Base-by-base conservation (phyloP, 2,113 vertebrate genomes). In the Tyto alba region DNA sequence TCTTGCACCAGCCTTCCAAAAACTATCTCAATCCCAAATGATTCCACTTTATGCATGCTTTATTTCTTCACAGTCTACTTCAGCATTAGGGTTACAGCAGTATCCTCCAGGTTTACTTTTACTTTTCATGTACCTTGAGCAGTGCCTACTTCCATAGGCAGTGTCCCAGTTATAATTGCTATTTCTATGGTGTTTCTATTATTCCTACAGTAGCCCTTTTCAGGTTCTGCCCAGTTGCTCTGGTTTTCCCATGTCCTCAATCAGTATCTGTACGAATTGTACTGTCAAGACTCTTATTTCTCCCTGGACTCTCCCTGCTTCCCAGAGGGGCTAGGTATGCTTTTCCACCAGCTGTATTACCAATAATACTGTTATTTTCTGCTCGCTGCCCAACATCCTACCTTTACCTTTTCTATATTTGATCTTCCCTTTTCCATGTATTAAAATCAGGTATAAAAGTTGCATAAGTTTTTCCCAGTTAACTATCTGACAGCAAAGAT, bases 201-300 rank as follows among this genome's bases (percentile, higher is more conserved):
- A 80, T 83, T 84, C 73, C 73, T 94, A 36, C 66, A 85, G 74
- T 85, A 87, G 81, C 12, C 40, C 34, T 93, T 96, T 87, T 64
- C 73, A 85, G 23, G 72, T 94, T 66, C 93, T 95, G 81, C 69
- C 69, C 53, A 40, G 66, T 89, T 94, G 66, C 85, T 97, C 95
- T 93, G 93, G 12, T 95, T 97, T 96, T 82, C 34, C 66, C 38
- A 78, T 91, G 95, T 93, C 94, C 94, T 96, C 91, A 75, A 94
- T 96, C 89, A 89, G 40, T 34, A 89, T 71, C 69, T 68, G 62
- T 71, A 95, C 30, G 5, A 78, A 45, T 52, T 89, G 47, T 85
- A 82, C 84, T 71, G 69, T 68, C 27, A 81, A 64, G 48, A 26
- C 41, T 69, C 48, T 63, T 64, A 36, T 60, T 90, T 93, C 82